phyloP scores from a whole-genome alignment of 64 coral and sea anemone species.

The Stichodactyla helianthus region DNA sequence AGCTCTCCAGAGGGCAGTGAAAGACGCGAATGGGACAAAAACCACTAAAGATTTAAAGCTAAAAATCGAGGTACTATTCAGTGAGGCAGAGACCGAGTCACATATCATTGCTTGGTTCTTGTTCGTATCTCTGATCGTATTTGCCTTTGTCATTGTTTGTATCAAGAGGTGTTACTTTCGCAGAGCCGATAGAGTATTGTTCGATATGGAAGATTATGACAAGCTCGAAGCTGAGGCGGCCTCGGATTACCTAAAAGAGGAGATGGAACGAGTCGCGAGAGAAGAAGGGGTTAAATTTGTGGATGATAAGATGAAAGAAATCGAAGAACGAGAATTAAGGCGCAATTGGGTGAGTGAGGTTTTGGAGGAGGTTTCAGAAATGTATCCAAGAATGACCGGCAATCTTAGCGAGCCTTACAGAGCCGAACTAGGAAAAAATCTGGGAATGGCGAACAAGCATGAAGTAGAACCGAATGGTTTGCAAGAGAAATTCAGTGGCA shows the following conservation, averaged over 20 bases:
- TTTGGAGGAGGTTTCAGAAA: background rate
- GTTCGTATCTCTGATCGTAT: slow-evolving; percentile 24
- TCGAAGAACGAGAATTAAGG: background rate
- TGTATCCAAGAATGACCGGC: background rate
- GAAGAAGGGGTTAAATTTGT: slow-evolving; percentile 31
- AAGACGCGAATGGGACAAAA: slow-evolving; percentile 1
- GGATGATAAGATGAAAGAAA: background rate
- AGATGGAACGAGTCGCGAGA: slow-evolving; percentile 25
- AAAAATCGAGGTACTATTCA: slow-evolving; percentile 19
- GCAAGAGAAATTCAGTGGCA: background rate
- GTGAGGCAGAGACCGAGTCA: slow-evolving; percentile 11
- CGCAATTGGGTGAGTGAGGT: background rate
- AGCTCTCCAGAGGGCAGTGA: slow-evolving; percentile 16
- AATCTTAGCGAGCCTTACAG: slow-evolving; percentile 9
- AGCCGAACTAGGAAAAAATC: background rate
- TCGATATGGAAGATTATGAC: slow-evolving; percentile 45
- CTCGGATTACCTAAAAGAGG: background rate
- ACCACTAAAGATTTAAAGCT: slow-evolving; percentile 21
- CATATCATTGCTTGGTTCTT: slow-evolving; percentile 48
- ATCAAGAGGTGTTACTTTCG: slow-evolving; percentile 35
- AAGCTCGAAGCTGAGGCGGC: slow-evolving; percentile 34
- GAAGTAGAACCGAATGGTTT: background rate
- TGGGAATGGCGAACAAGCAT: background rate
- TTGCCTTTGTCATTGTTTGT: slow-evolving; percentile 31
- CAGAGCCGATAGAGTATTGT: slow-evolving; percentile 23